phyloP scores from a whole-genome alignment of 2,113 vertebrate genomes.

The Lophochroa leadbeateri region DNA sequence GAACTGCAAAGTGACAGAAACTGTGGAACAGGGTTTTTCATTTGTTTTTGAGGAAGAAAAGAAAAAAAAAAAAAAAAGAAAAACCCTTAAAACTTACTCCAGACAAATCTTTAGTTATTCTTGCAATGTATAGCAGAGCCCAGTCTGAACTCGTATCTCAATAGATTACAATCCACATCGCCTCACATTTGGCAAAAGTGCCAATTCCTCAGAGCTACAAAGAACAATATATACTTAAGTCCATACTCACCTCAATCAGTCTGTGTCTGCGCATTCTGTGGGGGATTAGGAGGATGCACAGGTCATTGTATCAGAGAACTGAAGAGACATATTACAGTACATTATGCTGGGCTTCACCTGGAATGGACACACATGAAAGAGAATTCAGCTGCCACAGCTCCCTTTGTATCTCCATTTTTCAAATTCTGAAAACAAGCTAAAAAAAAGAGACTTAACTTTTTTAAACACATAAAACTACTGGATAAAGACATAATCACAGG shows the following conservation, averaged over 20 bases:
- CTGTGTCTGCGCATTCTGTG: conserved; percentile 38
- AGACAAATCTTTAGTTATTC: conserved; percentile 50
- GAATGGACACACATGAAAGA: conserved; percentile 65
- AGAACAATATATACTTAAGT: conserved; percentile 60
- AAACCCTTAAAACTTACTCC: neutral
- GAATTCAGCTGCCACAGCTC: conserved; percentile 58
- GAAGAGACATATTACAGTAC: conserved; percentile 55
- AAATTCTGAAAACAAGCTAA: conserved; percentile 63
- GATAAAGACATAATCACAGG: conserved; percentile 1
- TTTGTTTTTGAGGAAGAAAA: neutral
- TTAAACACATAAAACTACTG: conserved; percentile 15
- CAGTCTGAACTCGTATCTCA: conserved; percentile 22
- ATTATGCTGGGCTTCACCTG: conserved; percentile 64
- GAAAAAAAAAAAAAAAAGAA: neutral
- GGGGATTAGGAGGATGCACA: conserved; percentile 66
- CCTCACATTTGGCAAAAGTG: conserved; percentile 43
- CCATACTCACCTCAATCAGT: conserved; percentile 53
- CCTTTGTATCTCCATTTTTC: conserved; percentile 54
- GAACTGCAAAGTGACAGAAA: neutral
- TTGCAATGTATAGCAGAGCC: neutral
- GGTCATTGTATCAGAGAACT: conserved; percentile 65
- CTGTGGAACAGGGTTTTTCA: neutral
- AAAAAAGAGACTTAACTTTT: conserved; percentile 51
- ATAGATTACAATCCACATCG: conserved; percentile 44
- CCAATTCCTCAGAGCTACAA: conserved; percentile 46